Conservation (phyloP, 1,140 invertebrate genomes). For the Drosophila neocordata region DNA sequence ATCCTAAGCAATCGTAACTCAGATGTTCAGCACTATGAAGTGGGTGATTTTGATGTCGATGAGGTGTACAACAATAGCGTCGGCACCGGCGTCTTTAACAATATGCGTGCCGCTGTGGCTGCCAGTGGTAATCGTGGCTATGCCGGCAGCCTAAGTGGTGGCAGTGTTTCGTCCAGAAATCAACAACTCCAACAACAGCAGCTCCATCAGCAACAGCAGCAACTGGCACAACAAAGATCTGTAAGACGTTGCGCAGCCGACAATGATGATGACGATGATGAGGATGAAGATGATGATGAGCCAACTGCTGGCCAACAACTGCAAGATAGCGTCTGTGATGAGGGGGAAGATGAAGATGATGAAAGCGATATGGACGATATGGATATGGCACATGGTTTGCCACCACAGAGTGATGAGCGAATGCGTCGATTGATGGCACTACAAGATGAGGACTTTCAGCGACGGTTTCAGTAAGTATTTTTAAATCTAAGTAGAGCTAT, state of each 20-base stretch:
- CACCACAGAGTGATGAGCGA: constrained; percentile 78
- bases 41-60: constrained; percentile 81
- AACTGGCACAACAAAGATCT: constrained; percentile 41
- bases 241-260: constrained; percentile 72
- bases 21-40: constrained; percentile 89
- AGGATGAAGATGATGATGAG: constrained; percentile 58
- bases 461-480: constrained; percentile 78
- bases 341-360: constrained; percentile 70
- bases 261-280: constrained; percentile 89
- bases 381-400: constrained; percentile 64
- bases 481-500: not conserved
- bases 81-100: constrained; percentile 69
- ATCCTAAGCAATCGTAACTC: constrained; percentile 89
- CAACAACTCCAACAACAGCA: constrained; percentile 50
- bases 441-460: constrained; percentile 83
- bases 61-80: constrained; percentile 75
- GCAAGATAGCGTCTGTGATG: constrained; percentile 74
- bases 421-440: constrained; percentile 82
- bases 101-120: constrained; percentile 64
- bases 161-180: constrained; percentile 66
- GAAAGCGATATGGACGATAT: constrained; percentile 70
- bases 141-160: constrained; percentile 65
- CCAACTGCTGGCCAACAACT: constrained; percentile 63
- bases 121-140: constrained; percentile 72
- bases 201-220: constrained; percentile 37